These are phyloP conservation scores for Ericerus pela DNA, from an alignment of 1,140 invertebrate species.

Conservation along the genomic window DNA sequence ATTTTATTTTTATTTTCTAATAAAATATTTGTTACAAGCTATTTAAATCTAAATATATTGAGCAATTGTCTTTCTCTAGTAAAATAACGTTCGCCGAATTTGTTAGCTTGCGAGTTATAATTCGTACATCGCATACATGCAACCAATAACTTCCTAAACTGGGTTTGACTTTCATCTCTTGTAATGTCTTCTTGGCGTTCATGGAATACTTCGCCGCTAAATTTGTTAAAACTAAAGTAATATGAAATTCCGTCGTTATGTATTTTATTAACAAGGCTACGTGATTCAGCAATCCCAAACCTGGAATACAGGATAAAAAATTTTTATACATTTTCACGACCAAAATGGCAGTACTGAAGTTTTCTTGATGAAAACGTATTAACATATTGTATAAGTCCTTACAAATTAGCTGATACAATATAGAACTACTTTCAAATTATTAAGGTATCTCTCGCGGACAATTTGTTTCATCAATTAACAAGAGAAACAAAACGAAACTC, in stretches of 20 bases:
- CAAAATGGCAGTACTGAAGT: not conserved
- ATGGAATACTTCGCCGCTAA: constrained; percentile 17
- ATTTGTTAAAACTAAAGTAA: constrained; percentile 17
- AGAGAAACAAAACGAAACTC: too few species aligned
- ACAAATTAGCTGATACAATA: constrained; percentile 11
- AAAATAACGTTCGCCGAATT: too few species aligned
- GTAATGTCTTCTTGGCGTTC: not conserved
- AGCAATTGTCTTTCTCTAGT: too few species aligned
- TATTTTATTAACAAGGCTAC: constrained; percentile 16
- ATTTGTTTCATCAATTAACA: too few species aligned
- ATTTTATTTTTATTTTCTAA: too few species aligned
- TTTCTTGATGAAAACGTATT: not conserved
- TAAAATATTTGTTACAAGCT: too few species aligned
- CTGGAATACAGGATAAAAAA: too few species aligned
- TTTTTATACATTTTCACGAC: too few species aligned
- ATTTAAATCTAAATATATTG: too few species aligned
- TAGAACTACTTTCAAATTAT: too few species aligned
- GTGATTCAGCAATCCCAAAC: constrained; percentile 21
- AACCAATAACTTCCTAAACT: constrained; percentile 23
- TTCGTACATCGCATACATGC: constrained; percentile 20
- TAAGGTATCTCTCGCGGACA: too few species aligned
- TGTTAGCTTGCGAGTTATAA: too few species aligned
- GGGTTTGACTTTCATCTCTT: constrained; percentile 16
- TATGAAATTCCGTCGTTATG: constrained; percentile 13
- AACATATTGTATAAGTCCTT: not conserved